Evolutionary conservation across 1,140 invertebrate species (phyloP).

Genomic region (Dinothrombium tinctorium): DNA sequence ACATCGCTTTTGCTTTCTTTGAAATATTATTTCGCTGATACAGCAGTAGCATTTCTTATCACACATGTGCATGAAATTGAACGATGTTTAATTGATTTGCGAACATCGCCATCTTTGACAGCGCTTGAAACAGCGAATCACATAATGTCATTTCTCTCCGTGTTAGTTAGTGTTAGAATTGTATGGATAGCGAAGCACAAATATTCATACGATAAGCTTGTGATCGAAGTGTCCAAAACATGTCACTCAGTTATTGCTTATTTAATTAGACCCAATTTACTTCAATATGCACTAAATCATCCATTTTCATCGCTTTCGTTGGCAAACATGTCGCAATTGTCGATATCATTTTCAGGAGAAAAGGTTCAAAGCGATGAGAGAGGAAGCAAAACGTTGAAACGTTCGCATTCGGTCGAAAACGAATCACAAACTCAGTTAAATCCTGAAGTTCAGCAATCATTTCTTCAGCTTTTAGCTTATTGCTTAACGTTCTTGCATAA

Average conservation of each 20-base stretch:
- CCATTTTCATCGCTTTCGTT: not conserved
- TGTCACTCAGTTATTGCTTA: constrained; percentile 6
- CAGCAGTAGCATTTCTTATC: constrained; percentile 5
- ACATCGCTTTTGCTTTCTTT: constrained; percentile 5
- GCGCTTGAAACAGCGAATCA: not conserved
- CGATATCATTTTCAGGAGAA: too few relatives aligned
- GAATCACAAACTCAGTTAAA: not conserved
- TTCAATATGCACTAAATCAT: constrained; percentile 1
- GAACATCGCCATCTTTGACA: not conserved
- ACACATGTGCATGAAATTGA: constrained; percentile 1
- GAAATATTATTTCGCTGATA: constrained; percentile 5
- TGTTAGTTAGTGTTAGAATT: not conserved
- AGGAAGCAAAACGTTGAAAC: not conserved
- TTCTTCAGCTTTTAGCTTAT: not conserved
- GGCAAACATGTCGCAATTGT: not conserved
- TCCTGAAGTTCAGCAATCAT: not conserved
- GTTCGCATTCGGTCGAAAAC: not conserved
- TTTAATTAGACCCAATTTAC: constrained; percentile 4
- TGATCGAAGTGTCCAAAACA: constrained; percentile 4
- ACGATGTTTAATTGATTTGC: not conserved
- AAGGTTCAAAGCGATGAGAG: too few relatives aligned
- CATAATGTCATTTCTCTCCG: constrained; percentile 1
- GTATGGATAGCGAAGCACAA: constrained; percentile 2
- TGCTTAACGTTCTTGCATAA: not conserved
- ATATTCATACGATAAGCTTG: constrained; percentile 4